Evolutionary conservation across 2,797 vertebrate species (phyloP).

Genomic region (Atherinosoma microstoma): DNA sequence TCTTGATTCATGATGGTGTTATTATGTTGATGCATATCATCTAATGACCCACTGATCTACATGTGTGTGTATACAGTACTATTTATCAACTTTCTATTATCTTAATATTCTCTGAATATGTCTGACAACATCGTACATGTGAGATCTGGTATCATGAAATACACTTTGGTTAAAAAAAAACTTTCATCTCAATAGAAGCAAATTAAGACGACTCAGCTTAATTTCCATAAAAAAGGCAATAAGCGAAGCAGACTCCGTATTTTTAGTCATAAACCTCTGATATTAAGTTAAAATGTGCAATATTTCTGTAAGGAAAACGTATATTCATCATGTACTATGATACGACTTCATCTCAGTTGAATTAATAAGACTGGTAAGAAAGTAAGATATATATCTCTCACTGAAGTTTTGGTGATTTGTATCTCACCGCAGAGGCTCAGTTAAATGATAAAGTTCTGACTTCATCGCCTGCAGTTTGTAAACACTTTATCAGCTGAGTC

Average conservation of each 20-base stretch:
- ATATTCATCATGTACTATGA: background rate
- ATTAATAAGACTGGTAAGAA: background rate
- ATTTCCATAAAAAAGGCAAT: background rate
- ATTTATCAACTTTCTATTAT: too few relatives aligned
- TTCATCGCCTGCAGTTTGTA: constrained; percentile 30
- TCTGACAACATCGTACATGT: too few relatives aligned
- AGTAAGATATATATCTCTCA: background rate
- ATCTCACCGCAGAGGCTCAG: background rate
- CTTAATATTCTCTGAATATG: too few relatives aligned
- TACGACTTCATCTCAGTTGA: background rate
- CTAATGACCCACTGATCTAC: background rate
- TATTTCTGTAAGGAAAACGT: background rate
- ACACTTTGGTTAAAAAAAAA: too few relatives aligned
- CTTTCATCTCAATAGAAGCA: background rate
- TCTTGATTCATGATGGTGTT: background rate
- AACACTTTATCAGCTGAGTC: constrained; percentile 25
- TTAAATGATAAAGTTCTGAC: constrained; percentile 37
- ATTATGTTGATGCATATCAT: background rate
- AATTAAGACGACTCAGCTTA: background rate
- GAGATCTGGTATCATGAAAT: too few relatives aligned
- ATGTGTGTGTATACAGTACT: background rate
- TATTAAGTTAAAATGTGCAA: background rate
- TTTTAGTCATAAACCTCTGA: background rate
- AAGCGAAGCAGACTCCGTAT: background rate
- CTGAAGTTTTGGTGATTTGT: background rate